These are phyloP conservation scores for Cactoblastis cactorum DNA, from an alignment of 2,888 invertebrate genomes.

Conservation along the genomic window DNA sequence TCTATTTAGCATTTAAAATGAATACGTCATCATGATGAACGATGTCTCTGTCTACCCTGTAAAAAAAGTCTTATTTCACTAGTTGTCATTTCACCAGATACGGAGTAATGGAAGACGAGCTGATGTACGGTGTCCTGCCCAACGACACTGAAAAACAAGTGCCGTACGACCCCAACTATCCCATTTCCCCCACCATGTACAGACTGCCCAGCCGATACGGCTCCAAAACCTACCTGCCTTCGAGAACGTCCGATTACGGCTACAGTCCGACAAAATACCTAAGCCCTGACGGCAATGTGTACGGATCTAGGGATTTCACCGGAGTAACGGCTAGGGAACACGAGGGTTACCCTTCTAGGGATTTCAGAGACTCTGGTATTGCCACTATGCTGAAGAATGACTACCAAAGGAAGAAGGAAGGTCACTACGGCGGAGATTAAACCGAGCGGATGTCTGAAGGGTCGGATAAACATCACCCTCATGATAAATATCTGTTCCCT, in stretches of 20 bases:
- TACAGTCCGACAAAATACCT: conserved; percentile 72
- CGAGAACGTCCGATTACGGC: conserved; percentile 69
- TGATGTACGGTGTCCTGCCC: conserved; percentile 66
- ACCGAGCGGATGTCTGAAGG: conserved; percentile 84
- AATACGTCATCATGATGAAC: too few relatives aligned
- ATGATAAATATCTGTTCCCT: conserved; percentile 90
- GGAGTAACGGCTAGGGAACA: conserved; percentile 62
- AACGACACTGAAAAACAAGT: conserved; percentile 67
- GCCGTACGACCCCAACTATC: conserved; percentile 70
- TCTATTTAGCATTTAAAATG: too few relatives aligned
- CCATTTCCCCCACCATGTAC: conserved; percentile 73
- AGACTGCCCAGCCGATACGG: conserved; percentile 72
- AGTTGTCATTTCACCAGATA: too few relatives aligned
- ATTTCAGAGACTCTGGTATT: conserved; percentile 70
- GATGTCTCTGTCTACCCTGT: too few relatives aligned
- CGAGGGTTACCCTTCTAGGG: conserved; percentile 64
- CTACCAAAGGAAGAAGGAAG: conserved; percentile 71
- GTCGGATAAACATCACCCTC: conserved; percentile 84
- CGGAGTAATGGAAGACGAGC: conserved; percentile 68
- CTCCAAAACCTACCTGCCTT: conserved; percentile 65
- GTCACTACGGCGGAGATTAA: conserved; percentile 72
- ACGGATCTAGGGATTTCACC: conserved; percentile 62
- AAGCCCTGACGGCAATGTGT: conserved; percentile 54
- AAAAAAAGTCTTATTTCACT: too few relatives aligned
- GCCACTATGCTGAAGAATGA: conserved; percentile 76